These are phyloP conservation scores for Helleia helle DNA, from an alignment of 2,888 invertebrate species.

Conservation along the genomic window DNA sequence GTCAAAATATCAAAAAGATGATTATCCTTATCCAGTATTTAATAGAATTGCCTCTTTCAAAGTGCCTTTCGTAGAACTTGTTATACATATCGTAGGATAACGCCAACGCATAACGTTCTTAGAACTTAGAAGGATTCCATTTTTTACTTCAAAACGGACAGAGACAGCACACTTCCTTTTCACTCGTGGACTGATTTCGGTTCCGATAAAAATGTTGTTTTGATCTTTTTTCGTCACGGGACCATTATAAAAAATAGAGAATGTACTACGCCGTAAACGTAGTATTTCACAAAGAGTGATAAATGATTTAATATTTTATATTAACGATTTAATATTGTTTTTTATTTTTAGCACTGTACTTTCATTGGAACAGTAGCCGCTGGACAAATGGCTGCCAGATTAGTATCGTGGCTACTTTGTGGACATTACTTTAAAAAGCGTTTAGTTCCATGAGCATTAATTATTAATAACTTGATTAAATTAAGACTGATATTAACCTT, in stretches of 20 bases:
- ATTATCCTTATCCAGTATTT: too few relatives aligned
- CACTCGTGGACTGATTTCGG: slow-evolving; percentile 66
- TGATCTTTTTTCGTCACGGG: slow-evolving; percentile 48
- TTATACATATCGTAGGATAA: slow-evolving; percentile 17
- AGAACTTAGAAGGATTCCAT: slow-evolving; percentile 33
- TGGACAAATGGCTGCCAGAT: too few relatives aligned
- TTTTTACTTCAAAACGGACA: slow-evolving; percentile 6
- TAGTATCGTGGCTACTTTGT: too few relatives aligned
- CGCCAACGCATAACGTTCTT: slow-evolving; percentile 34
- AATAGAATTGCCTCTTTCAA: slow-evolving; percentile 1
- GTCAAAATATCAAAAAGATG: too few relatives aligned
- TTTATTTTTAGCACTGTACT: too few relatives aligned
- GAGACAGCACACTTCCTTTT: slow-evolving; percentile 15
- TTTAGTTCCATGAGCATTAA: too few relatives aligned
- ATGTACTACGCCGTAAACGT: slow-evolving; percentile 47
- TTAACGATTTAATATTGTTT: slow-evolving; percentile 52
- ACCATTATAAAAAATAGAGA: slow-evolving; percentile 48
- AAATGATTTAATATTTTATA: slow-evolving; percentile 38
- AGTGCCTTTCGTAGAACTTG: slow-evolving; percentile 21
- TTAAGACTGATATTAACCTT: too few relatives aligned
- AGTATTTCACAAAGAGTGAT: slow-evolving; percentile 2
- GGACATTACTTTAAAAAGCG: too few relatives aligned
- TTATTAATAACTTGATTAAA: too few relatives aligned
- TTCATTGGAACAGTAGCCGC: too few relatives aligned
- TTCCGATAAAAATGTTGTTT: slow-evolving; percentile 62